Evolutionary conservation across 2,113 vertebrate species (phyloP), one percentile per base, ranked within the genome.

Genomic region (Cynopterus brachyotis): DNA sequence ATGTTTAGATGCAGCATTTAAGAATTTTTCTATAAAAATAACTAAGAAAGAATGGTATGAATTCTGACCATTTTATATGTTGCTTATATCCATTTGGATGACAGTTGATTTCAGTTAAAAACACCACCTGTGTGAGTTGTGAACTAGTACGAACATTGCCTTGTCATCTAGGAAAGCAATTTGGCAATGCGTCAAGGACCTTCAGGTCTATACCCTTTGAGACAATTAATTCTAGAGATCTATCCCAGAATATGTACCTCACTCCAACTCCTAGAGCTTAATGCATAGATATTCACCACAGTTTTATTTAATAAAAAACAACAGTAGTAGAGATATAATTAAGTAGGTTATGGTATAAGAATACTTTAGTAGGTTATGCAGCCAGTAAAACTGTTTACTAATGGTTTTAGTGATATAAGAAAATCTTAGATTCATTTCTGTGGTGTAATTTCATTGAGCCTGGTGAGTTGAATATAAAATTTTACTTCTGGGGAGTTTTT

Each of bases 241-340:
- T 80, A 2, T 62, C 42, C 57, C 15, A 73, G 79, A 75, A 79
- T 59, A 1, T 42, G 13, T 60, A 28, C 16, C 35, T 78, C 22
- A 69, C 30, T 81, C 30, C 15, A n/a, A 19, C 35, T 35, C 32
- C 12, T 64, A 45, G 47, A 76, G 30, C 45, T 87, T 94, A 84
- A 64, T 89, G 66, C n/a, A 40, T n/a, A 88, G 53, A 40, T 95
- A 57, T 32, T 93, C 55, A 60, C 30, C 40, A 9, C 62, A 83
- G n/a, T 88, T 75, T 75, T 94, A 88, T 62, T 86, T 85, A 55
- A 12, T 22, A 28, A 93, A 85, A 96, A 93, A 84, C n/a, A 93
- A 20, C 2, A 84, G 20, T 79, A 78, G 30, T 79, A 78, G 30
- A 89, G 42, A 4, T 80, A 73, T 32, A 55, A 5, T 60, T 89